Percentiles rank a stretch among this genome's conserved stretches.
Conservation (phyloP, 2,888 invertebrate genomes). For the Tetanocera ferruginea region DNA sequence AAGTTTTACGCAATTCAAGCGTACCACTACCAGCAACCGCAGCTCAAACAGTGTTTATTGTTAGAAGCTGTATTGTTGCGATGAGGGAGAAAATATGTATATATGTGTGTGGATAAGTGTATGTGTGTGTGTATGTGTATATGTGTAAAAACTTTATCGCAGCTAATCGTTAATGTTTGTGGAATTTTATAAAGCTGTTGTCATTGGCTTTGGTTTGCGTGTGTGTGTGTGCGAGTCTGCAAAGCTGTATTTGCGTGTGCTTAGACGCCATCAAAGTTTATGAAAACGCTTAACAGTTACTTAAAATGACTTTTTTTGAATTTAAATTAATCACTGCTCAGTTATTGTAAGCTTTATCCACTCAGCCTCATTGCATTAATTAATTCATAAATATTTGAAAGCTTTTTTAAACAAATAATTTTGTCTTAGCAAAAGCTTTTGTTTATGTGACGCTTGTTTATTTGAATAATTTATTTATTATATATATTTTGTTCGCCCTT, state of each 20-base stretch:
- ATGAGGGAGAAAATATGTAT: not conserved
- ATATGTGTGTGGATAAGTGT: not conserved
- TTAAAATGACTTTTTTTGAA: too few species aligned
- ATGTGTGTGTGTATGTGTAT: not conserved
- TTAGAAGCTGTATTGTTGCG: too few species aligned
- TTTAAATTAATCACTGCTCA: too few species aligned
- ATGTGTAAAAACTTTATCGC: not conserved
- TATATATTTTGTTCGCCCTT: too few species aligned
- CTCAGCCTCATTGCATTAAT: too few species aligned
- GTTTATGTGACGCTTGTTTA: too few species aligned
- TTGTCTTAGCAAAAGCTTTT: too few species aligned
- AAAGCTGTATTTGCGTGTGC: constrained; percentile 9
- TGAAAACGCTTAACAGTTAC: not conserved
- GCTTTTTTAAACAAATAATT: too few species aligned
- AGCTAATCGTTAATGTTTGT: not conserved
- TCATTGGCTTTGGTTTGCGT: not conserved
- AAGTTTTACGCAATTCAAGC: not conserved
- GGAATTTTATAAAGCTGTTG: not conserved
- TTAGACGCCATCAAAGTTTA: not conserved
- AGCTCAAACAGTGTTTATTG: too few species aligned
- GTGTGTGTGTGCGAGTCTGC: constrained; percentile 13
- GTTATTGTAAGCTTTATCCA: too few species aligned
- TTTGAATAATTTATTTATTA: too few species aligned
- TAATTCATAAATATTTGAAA: too few species aligned
- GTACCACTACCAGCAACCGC: not conserved